A percentile compares a stretch with the other conserved stretches of the same genome.
These are phyloP conservation scores for Pseudois nayaur DNA, from an alignment of 2,113 vertebrate genomes.

Conservation along the genomic window DNA sequence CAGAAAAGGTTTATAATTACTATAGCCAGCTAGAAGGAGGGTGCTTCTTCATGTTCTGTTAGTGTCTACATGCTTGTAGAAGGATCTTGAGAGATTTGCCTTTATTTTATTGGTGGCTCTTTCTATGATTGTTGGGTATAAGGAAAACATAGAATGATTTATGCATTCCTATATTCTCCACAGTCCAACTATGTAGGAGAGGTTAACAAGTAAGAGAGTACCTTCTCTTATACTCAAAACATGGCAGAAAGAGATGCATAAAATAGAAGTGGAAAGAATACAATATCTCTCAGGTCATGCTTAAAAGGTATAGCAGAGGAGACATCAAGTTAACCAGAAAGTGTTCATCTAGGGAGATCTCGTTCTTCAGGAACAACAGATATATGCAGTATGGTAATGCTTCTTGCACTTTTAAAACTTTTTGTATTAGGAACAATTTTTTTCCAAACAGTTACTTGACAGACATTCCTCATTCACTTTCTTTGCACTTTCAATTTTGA, in stretches of 20 bases:
- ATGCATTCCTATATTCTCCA: neutral
- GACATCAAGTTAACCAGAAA: neutral
- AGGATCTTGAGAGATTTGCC: neutral
- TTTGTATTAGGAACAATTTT: neutral
- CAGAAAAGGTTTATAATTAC: neutral
- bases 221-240: neutral
- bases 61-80: neutral
- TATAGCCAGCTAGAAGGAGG: neutral
- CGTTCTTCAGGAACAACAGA: neutral
- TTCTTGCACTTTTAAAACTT: neutral
- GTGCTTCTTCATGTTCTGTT: neutral
- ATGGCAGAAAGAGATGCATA: neutral
- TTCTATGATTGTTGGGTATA: neutral
- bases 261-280: neutral
- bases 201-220: neutral
- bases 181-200: neutral
- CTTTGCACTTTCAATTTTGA: conserved; percentile 1
- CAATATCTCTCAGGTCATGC: neutral
- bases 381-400: neutral
- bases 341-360: neutral
- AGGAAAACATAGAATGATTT: neutral
- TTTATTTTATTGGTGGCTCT: neutral
- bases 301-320: neutral
- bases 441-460: neutral
- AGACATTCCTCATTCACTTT: neutral